Evolutionary conservation across 2,113 vertebrate species (phyloP).

Genomic region (Hypomesus transpacificus): DNA sequence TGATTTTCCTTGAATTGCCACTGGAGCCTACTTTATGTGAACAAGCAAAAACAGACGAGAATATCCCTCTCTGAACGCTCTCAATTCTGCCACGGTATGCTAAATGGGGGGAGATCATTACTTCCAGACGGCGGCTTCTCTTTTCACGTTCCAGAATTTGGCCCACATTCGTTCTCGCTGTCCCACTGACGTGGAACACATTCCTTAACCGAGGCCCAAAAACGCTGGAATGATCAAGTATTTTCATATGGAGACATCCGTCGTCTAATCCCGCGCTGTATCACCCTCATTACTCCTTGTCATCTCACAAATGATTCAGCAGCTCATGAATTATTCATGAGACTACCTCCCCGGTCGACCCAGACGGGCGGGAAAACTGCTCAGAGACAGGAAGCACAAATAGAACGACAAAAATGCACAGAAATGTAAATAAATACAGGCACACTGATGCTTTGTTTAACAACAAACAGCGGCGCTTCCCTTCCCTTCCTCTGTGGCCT

Average conservation of each 20-base stretch:
- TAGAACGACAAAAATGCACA: too few species aligned
- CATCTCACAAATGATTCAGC: constrained; percentile 55
- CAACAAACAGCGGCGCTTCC: constrained; percentile 18
- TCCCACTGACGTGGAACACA: too few species aligned
- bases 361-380: neutral
- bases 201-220: constrained; percentile 5
- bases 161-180: too few species aligned
- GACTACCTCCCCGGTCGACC: constrained; percentile 27
- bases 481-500: neutral
- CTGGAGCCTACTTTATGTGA: too few species aligned
- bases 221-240: constrained; percentile 11
- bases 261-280: constrained; percentile 31
- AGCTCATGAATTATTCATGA: constrained; percentile 53
- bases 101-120: too few species aligned
- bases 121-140: too few species aligned
- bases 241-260: constrained; percentile 42
- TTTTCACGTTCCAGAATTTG: too few species aligned
- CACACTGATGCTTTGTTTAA: constrained; percentile 23
- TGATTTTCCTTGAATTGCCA: too few species aligned
- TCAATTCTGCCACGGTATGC: too few species aligned
- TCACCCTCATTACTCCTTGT: constrained; percentile 55
- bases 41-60: too few species aligned
- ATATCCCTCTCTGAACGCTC: too few species aligned
- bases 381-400: constrained; percentile 18
- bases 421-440: constrained; percentile 17